phyloP scores from a whole-genome alignment of 2,888 invertebrate species.

The Perizoma affinitatum region DNA sequence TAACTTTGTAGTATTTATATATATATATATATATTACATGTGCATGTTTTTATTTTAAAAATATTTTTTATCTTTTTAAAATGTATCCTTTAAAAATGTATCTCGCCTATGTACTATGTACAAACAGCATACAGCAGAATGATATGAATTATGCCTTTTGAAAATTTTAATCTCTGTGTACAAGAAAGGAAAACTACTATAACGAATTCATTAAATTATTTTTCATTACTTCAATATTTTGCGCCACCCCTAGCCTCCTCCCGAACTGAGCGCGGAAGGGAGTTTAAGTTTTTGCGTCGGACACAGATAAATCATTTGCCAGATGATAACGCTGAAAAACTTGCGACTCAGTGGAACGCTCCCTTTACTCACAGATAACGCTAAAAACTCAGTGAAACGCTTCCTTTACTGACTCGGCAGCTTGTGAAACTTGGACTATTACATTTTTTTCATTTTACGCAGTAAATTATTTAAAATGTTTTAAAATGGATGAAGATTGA shows the following conservation, averaged over 20 bases:
- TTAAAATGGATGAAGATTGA: too few species aligned
- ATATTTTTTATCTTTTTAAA: too few species aligned
- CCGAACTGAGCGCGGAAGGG: background rate
- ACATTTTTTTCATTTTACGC: background rate
- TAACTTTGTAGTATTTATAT: too few species aligned
- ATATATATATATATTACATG: too few species aligned
- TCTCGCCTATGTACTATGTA: too few species aligned
- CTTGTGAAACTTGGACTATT: background rate
- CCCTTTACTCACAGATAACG: constrained; percentile 5
- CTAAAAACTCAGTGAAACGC: background rate
- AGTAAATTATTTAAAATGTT: background rate
- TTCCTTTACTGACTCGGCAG: constrained; percentile 2
- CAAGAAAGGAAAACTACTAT: too few species aligned
- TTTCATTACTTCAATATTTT: background rate
- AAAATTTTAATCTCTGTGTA: too few species aligned
- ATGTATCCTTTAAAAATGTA: too few species aligned
- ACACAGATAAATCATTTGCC: constrained; percentile 8
- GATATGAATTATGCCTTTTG: too few species aligned
- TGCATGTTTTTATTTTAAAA: too few species aligned
- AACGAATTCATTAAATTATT: too few species aligned
- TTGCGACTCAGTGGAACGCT: background rate
- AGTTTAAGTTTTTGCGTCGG: constrained; percentile 5
- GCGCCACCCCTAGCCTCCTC: background rate
- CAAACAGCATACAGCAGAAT: too few species aligned
- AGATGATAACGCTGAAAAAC: constrained; percentile 8